phyloP scores from a whole-genome alignment of 1,140 invertebrate genomes.

The Chironomus striatipennis region DNA sequence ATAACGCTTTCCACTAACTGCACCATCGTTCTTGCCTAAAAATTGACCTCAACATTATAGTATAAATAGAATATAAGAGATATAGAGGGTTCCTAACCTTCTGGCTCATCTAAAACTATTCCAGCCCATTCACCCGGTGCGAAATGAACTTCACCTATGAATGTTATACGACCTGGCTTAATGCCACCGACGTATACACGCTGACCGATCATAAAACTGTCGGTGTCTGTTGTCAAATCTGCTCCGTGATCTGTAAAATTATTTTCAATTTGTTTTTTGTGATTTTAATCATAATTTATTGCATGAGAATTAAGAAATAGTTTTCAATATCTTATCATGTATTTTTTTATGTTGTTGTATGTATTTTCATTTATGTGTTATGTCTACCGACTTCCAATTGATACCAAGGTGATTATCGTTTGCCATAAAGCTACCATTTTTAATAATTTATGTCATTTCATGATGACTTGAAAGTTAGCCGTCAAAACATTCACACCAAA shows the following conservation, averaged over 20 bases:
- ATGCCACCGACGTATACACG: slow-evolving; percentile 90
- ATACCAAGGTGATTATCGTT: too few species aligned
- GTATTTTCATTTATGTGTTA: too few species aligned
- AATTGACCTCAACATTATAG: neutral
- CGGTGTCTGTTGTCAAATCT: slow-evolving; percentile 78
- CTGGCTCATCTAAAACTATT: slow-evolving; percentile 86
- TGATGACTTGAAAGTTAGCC: too few species aligned
- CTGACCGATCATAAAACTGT: slow-evolving; percentile 93
- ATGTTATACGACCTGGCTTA: slow-evolving; percentile 92
- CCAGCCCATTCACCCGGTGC: slow-evolving; percentile 95
- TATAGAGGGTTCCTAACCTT: slow-evolving; percentile 52
- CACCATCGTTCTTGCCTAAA: slow-evolving; percentile 92
- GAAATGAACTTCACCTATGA: slow-evolving; percentile 96
- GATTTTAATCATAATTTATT: too few species aligned
- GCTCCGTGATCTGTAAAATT: slow-evolving; percentile 64
- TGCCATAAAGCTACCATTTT: too few species aligned
- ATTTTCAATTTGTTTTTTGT: too few species aligned
- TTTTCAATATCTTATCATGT: too few species aligned
- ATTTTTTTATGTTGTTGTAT: too few species aligned
- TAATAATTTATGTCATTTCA: too few species aligned
- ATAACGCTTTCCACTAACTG: slow-evolving; percentile 82
- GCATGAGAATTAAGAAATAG: too few species aligned
- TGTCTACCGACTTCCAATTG: too few species aligned
- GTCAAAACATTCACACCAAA: too few species aligned
- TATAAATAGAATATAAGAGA: neutral